phyloP scores from a whole-genome alignment of 2,888 invertebrate species.

The Eucriotettix oculatus region DNA sequence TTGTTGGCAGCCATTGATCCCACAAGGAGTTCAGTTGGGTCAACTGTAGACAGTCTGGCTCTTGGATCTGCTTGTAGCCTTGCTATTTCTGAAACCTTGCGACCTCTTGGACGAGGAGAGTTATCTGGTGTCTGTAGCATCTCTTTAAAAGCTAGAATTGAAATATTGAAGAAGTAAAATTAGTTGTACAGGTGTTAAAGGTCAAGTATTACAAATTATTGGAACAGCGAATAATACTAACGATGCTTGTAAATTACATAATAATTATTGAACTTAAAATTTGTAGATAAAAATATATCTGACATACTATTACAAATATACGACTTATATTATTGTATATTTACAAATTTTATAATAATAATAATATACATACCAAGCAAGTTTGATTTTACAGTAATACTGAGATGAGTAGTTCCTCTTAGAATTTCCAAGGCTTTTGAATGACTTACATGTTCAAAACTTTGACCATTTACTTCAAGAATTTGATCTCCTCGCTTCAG shows the following conservation, averaged over 20 bases:
- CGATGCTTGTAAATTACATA: too few species aligned
- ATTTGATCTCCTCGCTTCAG: constrained; percentile 95
- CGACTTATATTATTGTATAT: too few species aligned
- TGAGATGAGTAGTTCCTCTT: constrained; percentile 84
- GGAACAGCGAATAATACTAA: too few species aligned
- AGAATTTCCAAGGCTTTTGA: constrained; percentile 85
- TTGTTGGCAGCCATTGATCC: constrained; percentile 1
- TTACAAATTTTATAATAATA: too few species aligned
- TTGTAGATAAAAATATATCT: too few species aligned
- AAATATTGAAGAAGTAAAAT: constrained; percentile 18
- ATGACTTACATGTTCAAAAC: constrained; percentile 85
- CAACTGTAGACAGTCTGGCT: constrained; percentile 64
- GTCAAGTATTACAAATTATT: too few species aligned
- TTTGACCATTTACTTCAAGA: constrained; percentile 93
- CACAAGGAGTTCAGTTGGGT: constrained; percentile 28
- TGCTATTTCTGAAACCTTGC: constrained; percentile 33
- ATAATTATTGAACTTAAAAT: too few species aligned
- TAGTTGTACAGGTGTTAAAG: not conserved
- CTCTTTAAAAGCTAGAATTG: constrained; percentile 40
- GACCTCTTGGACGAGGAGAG: constrained; percentile 56
- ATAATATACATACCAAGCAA: constrained; percentile 44
- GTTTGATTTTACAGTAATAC: constrained; percentile 94
- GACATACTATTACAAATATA: too few species aligned
- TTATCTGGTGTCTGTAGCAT: constrained; percentile 62
- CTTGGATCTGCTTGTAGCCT: constrained; percentile 42